These are phyloP conservation scores for Acronicta alni DNA, from an alignment of 2,888 invertebrate genomes.

Conservation along the genomic window DNA sequence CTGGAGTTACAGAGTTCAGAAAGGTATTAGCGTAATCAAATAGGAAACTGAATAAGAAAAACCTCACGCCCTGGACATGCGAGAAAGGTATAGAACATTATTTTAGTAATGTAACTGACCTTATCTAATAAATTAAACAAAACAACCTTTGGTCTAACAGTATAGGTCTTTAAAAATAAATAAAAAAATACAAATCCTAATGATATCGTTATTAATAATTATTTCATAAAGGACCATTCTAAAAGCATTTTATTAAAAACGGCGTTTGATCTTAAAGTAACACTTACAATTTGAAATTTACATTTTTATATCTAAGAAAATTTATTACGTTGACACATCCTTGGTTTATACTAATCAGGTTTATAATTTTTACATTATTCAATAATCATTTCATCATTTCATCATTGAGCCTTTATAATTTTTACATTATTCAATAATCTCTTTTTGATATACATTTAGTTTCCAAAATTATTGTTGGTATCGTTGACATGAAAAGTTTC, in stretches of 20 bases:
- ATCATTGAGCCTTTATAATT: constrained; percentile 57
- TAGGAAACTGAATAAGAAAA: no score
- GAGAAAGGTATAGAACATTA: constrained; percentile 16
- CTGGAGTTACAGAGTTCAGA: no score
- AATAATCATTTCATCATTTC: no score
- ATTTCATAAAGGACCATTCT: constrained; percentile 40
- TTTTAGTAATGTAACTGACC: constrained; percentile 32
- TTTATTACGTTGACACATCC: constrained; percentile 61
- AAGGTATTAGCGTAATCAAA: no score
- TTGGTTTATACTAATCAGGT: constrained; percentile 58
- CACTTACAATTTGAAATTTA: constrained; percentile 54
- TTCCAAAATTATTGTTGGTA: constrained; percentile 22
- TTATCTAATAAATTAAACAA: constrained; percentile 68
- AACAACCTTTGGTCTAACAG: constrained; percentile 82
- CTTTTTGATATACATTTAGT: constrained; percentile 30
- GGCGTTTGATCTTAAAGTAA: constrained; percentile 45
- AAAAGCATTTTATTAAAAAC: constrained; percentile 46
- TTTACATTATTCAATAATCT: constrained; percentile 36
- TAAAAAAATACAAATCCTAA: constrained; percentile 61
- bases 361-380: constrained; percentile 33
- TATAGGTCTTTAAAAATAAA: constrained; percentile 60
- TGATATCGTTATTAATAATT: constrained; percentile 41
- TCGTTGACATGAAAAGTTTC: constrained; percentile 24
- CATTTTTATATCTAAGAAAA: constrained; percentile 55
- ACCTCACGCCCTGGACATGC: neutral